Conservation (phyloP, 2,888 invertebrate species). For the Cecidostiba fungosa region DNA sequence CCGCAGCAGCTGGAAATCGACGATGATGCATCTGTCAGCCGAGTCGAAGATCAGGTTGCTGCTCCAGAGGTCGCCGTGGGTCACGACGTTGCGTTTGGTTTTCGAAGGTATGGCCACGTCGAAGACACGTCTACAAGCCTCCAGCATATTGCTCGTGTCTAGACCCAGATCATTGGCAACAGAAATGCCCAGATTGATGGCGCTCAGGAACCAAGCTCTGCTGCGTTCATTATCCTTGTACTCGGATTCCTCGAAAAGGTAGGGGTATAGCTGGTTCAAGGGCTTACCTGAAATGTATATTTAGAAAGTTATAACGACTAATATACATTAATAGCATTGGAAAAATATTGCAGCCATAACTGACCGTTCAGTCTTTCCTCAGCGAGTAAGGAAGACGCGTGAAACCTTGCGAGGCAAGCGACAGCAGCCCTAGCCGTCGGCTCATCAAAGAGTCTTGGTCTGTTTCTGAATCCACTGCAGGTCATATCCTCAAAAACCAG, state of each 20-base stretch:
- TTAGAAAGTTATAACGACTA: neutral
- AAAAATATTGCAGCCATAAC: neutral
- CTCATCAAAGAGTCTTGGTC: constrained; percentile 66
- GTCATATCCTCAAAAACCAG: constrained; percentile 79
- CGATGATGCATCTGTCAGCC: constrained; percentile 13
- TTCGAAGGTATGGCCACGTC: constrained; percentile 76
- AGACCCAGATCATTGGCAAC: constrained; percentile 68
- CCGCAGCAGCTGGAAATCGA: constrained; percentile 55
- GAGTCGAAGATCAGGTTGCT: constrained; percentile 53
- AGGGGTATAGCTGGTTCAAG: constrained; percentile 69
- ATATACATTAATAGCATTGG: neutral
- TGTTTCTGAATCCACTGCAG: constrained; percentile 71
- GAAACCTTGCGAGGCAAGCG: constrained; percentile 72
- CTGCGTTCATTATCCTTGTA: constrained; percentile 65
- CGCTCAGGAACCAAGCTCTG: constrained; percentile 66
- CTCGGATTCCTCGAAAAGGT: constrained; percentile 69
- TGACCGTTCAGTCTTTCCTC: constrained; percentile 69
- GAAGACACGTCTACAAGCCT: constrained; percentile 67
- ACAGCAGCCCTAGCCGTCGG: constrained; percentile 70
- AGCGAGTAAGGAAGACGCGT: constrained; percentile 73
- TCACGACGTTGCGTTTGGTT: constrained; percentile 69
- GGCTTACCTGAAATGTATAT: constrained; percentile 49
- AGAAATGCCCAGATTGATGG: constrained; percentile 66
- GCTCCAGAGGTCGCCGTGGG: constrained; percentile 61
- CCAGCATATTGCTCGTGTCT: constrained; percentile 53